Conservation (phyloP, 37 sponge, comb jelly and placozoan genomes). For the Eunapius fragilis region DNA sequence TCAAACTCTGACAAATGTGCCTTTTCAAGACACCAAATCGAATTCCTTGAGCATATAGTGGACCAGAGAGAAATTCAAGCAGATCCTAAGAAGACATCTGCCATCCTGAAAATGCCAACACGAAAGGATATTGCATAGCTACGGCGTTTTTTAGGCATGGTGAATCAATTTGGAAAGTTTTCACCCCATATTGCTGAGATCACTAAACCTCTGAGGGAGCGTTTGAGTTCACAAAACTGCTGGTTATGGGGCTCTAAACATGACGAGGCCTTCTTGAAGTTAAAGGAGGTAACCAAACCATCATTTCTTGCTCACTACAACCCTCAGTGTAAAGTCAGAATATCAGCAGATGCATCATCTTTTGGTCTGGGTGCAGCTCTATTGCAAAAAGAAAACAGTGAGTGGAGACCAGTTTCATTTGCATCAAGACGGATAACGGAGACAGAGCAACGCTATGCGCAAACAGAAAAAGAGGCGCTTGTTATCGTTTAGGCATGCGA, state of each 20-base stretch:
- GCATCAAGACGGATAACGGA: constrained; percentile 11
- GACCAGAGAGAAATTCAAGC: not conserved
- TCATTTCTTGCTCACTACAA: not conserved
- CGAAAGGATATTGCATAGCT: not conserved
- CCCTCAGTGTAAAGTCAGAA: not conserved
- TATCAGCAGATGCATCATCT: constrained; percentile 10
- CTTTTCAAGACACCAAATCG: not conserved
- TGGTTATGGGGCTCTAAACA: not conserved
- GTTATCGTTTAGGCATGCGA: constrained; percentile 1
- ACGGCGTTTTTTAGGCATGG: constrained; percentile 7
- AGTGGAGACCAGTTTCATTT: constrained; percentile 24
- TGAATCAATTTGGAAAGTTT: constrained; percentile 12
- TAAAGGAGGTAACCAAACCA: not conserved
- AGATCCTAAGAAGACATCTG: constrained; percentile 6
- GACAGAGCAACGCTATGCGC: constrained; percentile 1
- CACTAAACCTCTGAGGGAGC: not conserved
- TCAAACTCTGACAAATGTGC: not conserved
- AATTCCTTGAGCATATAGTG: not conserved
- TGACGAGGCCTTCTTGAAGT: not conserved
- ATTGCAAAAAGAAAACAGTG: constrained; percentile 12
- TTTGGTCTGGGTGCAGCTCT: constrained; percentile 6
- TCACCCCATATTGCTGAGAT: not conserved
- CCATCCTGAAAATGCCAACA: not conserved
- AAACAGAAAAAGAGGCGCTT: constrained; percentile 15
- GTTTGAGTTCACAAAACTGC: not conserved